phyloP scores from a whole-genome alignment of 64 coral and sea anemone genomes.

The Porites australiensis region DNA sequence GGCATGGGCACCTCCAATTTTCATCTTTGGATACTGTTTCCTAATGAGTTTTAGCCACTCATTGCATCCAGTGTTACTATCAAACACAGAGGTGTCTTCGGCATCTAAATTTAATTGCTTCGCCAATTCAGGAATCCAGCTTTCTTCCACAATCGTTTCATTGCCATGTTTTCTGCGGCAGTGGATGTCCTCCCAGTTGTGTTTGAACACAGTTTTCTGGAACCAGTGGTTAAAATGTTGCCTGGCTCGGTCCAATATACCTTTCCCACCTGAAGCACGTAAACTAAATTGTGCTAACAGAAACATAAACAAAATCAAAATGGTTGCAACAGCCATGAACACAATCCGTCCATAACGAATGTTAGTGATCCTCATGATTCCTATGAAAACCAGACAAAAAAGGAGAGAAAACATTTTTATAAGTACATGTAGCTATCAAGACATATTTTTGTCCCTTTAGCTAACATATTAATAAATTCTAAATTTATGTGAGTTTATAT shows the following conservation, averaged over 20 bases:
- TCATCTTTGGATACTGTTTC: constrained; percentile 60
- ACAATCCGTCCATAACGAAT: constrained; percentile 69
- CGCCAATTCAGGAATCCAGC: constrained; percentile 62
- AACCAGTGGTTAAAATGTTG: constrained; percentile 85
- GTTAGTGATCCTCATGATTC: constrained; percentile 66
- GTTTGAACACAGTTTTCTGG: constrained; percentile 88
- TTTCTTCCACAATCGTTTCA: constrained; percentile 63
- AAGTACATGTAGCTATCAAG: too few species aligned
- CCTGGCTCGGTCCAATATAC: constrained; percentile 37
- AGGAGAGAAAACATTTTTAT: too few species aligned
- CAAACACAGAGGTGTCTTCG: constrained; percentile 77
- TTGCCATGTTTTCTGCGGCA: constrained; percentile 65
- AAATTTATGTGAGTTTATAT: too few species aligned
- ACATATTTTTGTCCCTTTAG: too few species aligned
- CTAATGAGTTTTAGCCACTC: constrained; percentile 78
- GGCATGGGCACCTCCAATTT: constrained; percentile 73
- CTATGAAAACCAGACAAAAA: neutral
- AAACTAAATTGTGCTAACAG: constrained; percentile 78
- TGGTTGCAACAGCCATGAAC: constrained; percentile 52
- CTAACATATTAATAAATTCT: too few species aligned
- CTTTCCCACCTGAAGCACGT: constrained; percentile 41
- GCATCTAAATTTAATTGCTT: constrained; percentile 78
- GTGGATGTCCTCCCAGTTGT: constrained; percentile 88
- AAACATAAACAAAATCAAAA: constrained; percentile 67
- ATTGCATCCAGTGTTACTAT: constrained; percentile 89